These are phyloP conservation scores for Isotomurus palustris DNA, from an alignment of 2,888 invertebrate species.

Conservation along the genomic window DNA sequence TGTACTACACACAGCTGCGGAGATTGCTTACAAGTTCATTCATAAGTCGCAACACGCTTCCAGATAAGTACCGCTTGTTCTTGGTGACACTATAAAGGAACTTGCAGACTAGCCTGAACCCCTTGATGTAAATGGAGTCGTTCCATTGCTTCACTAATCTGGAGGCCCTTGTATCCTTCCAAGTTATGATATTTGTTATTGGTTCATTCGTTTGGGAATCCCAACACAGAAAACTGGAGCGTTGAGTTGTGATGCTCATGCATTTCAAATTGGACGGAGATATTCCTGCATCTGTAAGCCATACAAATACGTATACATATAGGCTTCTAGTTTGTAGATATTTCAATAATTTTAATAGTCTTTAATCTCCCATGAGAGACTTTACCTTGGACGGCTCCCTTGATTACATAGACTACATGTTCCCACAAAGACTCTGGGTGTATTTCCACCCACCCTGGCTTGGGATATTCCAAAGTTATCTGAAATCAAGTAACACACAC, in stretches of 20 bases:
- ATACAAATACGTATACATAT: not conserved
- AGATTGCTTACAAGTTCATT: slow-evolving; percentile 68
- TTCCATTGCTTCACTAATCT: slow-evolving; percentile 72
- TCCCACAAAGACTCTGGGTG: slow-evolving; percentile 77
- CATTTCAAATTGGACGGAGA: slow-evolving; percentile 65
- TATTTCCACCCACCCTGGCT: slow-evolving; percentile 79
- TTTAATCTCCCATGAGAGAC: not conserved
- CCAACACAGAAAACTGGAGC: slow-evolving; percentile 81
- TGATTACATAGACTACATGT: slow-evolving; percentile 63
- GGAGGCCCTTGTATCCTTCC: slow-evolving; percentile 81
- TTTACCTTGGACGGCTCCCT: slow-evolving; percentile 63
- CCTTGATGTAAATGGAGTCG: slow-evolving; percentile 64
- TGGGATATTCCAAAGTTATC: slow-evolving; percentile 73
- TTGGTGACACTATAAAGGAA: slow-evolving; percentile 70
- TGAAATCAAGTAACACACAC: too few relatives aligned
- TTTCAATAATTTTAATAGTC: not conserved
- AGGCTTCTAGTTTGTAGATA: not conserved
- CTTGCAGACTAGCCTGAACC: slow-evolving; percentile 62
- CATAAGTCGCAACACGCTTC: slow-evolving; percentile 77
- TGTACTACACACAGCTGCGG: slow-evolving; percentile 2
- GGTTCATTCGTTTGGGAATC: slow-evolving; percentile 62
- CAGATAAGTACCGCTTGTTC: slow-evolving; percentile 74
- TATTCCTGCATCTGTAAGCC: slow-evolving; percentile 63
- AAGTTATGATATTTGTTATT: slow-evolving; percentile 80
- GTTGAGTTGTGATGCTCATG: slow-evolving; percentile 76